phyloP scores from a whole-genome alignment of 2,113 vertebrate species.

The Alexandromys fortis region DNA sequence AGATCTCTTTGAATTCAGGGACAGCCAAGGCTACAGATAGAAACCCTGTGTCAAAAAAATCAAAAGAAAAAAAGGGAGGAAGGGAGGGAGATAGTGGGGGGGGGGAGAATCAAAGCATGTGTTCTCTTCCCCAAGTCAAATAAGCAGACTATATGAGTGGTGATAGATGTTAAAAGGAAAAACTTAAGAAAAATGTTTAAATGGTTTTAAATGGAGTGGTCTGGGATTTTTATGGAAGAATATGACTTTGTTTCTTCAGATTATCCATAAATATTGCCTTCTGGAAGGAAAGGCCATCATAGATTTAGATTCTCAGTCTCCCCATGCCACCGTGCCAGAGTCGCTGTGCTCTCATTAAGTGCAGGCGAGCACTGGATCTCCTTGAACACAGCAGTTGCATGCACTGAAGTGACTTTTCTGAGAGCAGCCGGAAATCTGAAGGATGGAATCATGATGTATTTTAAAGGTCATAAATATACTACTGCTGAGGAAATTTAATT shows the following conservation, averaged over 20 bases:
- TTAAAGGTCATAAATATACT: constrained; percentile 23
- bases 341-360: background rate
- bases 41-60: background rate
- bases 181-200: constrained; percentile 36
- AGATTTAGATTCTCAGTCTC: background rate
- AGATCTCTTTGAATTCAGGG: too few relatives aligned
- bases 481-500: background rate
- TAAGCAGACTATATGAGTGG: constrained; percentile 25
- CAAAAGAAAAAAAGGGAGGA: too few relatives aligned
- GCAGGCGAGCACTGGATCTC: background rate
- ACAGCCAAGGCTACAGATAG: background rate
- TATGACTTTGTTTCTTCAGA: constrained; percentile 36
- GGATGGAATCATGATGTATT: background rate
- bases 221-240: constrained; percentile 10
- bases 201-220: background rate
- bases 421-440: background rate
- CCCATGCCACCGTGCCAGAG: background rate
- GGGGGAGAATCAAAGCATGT: background rate
- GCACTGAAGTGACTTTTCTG: background rate
- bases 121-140: constrained; percentile 3
- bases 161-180: constrained; percentile 14
- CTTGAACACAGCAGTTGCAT: background rate
- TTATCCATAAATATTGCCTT: background rate
- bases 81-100: too few relatives aligned
- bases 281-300: background rate